Percentiles rank a stretch among this genome's conserved stretches.
phyloP scores from a whole-genome alignment of 1,140 invertebrate genomes.

The Bombus polaris region DNA sequence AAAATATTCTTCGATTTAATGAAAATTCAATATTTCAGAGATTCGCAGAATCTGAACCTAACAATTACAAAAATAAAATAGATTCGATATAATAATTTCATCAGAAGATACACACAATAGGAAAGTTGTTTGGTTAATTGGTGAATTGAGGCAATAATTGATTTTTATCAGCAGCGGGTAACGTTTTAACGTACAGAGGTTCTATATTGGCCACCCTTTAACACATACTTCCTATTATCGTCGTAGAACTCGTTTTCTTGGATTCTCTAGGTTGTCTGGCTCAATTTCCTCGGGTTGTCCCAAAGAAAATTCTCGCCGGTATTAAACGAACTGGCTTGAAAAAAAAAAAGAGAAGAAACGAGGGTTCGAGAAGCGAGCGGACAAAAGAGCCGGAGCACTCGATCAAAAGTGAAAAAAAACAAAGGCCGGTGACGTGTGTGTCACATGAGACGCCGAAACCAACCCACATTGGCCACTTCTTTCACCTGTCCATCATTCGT shows the following conservation, averaged over 20 bases:
- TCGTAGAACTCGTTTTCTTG: neutral
- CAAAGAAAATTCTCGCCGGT: conserved; percentile 48
- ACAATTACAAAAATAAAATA: too few relatives aligned
- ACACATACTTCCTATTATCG: neutral
- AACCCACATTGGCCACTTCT: conserved; percentile 83
- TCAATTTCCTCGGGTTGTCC: conserved; percentile 39
- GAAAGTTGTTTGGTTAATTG: too few relatives aligned
- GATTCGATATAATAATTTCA: too few relatives aligned
- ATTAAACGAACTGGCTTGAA: conserved; percentile 55
- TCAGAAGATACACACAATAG: too few relatives aligned
- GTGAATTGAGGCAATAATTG: neutral
- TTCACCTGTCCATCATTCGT: conserved; percentile 82
- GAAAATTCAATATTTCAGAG: too few relatives aligned
- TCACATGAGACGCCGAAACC: conserved; percentile 82
- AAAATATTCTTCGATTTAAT: too few relatives aligned
- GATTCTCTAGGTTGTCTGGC: conserved; percentile 12
- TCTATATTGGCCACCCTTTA: neutral
- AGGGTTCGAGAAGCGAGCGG: conserved; percentile 36
- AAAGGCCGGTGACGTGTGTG: conserved; percentile 77
- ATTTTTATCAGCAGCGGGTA: neutral
- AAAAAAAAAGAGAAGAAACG: neutral
- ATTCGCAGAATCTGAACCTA: too few relatives aligned
- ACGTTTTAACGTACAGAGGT: neutral
- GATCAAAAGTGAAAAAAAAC: conserved; percentile 81
- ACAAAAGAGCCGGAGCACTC: conserved; percentile 73